A percentile compares a stretch with the other conserved stretches of the same genome.
These are phyloP conservation scores for Pachyrhynchus sulphureomaculatus DNA, from an alignment of 1,140 invertebrate species.

Conservation along the genomic window DNA sequence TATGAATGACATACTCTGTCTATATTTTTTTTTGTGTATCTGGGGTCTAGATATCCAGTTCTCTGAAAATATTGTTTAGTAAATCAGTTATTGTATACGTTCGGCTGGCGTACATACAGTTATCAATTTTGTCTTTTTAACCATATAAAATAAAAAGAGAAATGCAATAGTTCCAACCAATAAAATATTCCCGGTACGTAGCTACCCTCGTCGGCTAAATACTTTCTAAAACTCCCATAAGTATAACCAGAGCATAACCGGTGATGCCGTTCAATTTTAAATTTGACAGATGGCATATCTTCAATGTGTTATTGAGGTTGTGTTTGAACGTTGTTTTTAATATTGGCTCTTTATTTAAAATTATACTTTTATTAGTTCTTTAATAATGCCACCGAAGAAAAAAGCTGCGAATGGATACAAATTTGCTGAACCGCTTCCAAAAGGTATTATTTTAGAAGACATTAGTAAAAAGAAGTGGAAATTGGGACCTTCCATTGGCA, in stretches of 20 bases:
- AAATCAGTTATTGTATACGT: no score
- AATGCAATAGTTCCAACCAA: no score
- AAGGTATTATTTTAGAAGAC: conserved; percentile 76
- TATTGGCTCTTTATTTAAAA: neutral
- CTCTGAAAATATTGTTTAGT: no score
- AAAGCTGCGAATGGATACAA: conserved; percentile 63
- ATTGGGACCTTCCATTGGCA: conserved; percentile 81
- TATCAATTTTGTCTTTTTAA: no score
- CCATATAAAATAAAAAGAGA: no score
- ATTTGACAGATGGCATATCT: neutral
- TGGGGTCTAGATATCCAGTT: no score
- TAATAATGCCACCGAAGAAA: conserved; percentile 33
- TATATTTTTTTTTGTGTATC: no score
- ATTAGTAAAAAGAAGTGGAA: conserved; percentile 78
- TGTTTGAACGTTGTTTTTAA: neutral
- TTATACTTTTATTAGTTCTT: neutral
- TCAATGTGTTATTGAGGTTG: neutral
- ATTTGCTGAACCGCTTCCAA: conserved; percentile 72
- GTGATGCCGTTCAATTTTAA: conserved; percentile 2
- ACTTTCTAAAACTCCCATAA: no score
- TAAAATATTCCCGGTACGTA: no score
- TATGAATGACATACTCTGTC: no score
- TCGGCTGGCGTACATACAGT: no score
- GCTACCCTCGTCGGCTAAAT: no score
- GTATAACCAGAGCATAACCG: neutral